These are phyloP conservation scores for Trissolcus basalis DNA, from an alignment of 1,140 invertebrate genomes.

Conservation along the genomic window DNA sequence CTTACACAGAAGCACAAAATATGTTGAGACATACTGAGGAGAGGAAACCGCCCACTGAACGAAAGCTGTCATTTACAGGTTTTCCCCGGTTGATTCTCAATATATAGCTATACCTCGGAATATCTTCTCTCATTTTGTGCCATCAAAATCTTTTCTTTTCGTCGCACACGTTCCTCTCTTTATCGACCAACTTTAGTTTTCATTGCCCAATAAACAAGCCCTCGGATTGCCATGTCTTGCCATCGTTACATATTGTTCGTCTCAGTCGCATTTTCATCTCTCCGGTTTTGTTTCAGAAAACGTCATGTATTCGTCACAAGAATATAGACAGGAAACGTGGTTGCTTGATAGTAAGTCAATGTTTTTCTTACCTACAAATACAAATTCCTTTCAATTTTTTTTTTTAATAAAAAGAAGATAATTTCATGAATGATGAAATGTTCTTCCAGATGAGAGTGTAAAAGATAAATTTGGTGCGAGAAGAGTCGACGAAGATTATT, in stretches of 20 bases:
- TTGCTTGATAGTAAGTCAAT: slow-evolving; percentile 68
- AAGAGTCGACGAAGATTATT: slow-evolving; percentile 46
- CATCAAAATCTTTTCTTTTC: slow-evolving; percentile 38
- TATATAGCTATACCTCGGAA: slow-evolving; percentile 45
- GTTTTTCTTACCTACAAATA: neutral
- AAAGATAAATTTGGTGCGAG: slow-evolving; percentile 39
- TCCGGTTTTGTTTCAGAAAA: slow-evolving; percentile 57
- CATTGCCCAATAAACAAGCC: slow-evolving; percentile 8
- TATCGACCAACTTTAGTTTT: slow-evolving; percentile 15
- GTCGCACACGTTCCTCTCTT: neutral
- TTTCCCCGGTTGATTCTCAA: slow-evolving; percentile 39
- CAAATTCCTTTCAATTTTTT: neutral
- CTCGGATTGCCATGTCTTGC: no score
- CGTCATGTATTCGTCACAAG: slow-evolving; percentile 64
- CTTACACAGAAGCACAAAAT: slow-evolving; percentile 49
- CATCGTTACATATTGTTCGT: no score
- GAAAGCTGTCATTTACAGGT: slow-evolving; percentile 61
- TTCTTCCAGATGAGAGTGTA: slow-evolving; percentile 22
- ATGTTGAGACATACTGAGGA: slow-evolving; percentile 49
- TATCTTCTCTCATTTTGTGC: slow-evolving; percentile 27
- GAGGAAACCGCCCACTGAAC: slow-evolving; percentile 58
- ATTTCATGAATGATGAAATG: neutral
- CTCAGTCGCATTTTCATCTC: neutral
- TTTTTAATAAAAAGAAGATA: no score
- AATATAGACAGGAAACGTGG: slow-evolving; percentile 69